Percentiles rank a stretch among this genome's conserved stretches.
Conservation (phyloP, 2,888 invertebrate species). For the Electrophaes corylata region DNA sequence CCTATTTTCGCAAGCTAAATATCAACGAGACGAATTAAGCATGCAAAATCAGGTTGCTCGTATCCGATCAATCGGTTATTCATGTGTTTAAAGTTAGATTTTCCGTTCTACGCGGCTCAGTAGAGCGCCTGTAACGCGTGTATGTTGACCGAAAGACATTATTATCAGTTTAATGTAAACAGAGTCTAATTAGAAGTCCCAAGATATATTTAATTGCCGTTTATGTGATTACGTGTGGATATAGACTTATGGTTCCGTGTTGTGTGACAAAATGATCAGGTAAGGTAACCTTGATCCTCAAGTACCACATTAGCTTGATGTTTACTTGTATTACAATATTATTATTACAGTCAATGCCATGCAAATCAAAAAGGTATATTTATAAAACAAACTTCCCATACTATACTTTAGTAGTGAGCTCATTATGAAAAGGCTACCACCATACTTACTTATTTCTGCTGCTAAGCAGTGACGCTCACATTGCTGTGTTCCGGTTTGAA, state of each 20-base stretch:
- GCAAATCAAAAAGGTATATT: neutral
- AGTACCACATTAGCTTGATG: neutral
- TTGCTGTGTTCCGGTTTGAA: too few relatives aligned
- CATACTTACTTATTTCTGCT: too few relatives aligned
- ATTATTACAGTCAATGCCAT: slow-evolving; percentile 25
- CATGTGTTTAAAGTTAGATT: slow-evolving; percentile 28
- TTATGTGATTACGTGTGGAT: neutral
- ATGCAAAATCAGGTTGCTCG: slow-evolving; percentile 39
- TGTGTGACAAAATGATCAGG: slow-evolving; percentile 9
- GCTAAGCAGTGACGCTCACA: too few relatives aligned
- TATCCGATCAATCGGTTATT: slow-evolving; percentile 25
- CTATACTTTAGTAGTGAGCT: too few relatives aligned
- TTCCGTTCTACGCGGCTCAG: slow-evolving; percentile 7
- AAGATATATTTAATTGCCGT: slow-evolving; percentile 4
- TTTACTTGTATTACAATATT: slow-evolving; percentile 14
- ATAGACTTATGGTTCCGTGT: slow-evolving; percentile 3
- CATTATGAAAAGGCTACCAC: too few relatives aligned
- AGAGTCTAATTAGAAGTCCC: slow-evolving; percentile 35
- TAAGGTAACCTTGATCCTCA: slow-evolving; percentile 29
- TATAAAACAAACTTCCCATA: too few relatives aligned
- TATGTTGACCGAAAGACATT: slow-evolving; percentile 7
- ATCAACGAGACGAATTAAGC: slow-evolving; percentile 49
- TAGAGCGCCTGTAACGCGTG: neutral
- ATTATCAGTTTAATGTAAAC: slow-evolving; percentile 49
- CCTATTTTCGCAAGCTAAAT: slow-evolving; percentile 50